Conservation (phyloP, 2,113 vertebrate species). For the Megalops atlanticus region DNA sequence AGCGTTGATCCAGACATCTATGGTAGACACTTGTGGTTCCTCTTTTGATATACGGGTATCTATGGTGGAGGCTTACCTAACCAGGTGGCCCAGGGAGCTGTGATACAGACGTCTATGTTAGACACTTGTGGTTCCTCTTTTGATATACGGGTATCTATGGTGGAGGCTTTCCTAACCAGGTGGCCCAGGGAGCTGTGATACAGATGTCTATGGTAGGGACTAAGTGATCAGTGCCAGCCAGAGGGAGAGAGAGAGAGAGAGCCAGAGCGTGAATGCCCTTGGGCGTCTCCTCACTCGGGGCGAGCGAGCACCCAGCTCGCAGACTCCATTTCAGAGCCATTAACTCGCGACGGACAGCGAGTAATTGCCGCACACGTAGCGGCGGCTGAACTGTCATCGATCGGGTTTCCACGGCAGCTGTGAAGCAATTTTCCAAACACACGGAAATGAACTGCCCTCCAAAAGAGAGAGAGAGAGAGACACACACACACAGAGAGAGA, state of each 20-base stretch:
- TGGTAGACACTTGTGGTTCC: neutral
- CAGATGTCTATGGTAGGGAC: neutral
- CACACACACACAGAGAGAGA: neutral
- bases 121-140: no score
- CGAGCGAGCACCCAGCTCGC: neutral
- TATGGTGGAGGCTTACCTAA: no score
- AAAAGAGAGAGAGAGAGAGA: neutral
- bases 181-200: neutral
- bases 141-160: no score
- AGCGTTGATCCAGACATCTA: neutral
- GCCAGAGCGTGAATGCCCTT: neutral
- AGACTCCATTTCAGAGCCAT: slow-evolving; percentile 9
- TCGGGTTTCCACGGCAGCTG: neutral
- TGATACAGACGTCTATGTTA: neutral
- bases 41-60: no score
- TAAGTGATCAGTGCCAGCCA: neutral
- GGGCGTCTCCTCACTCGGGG: neutral
- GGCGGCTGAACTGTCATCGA: slow-evolving; percentile 6
- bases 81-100: neutral
- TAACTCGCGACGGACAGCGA: neutral
- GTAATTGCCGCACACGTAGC: neutral
- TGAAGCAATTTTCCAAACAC: neutral
- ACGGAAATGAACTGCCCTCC: neutral
- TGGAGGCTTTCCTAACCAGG: no score
- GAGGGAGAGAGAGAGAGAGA: no score